Percentiles rank a stretch among this genome's conserved stretches.
Evolutionary conservation across 2,113 vertebrate species (phyloP).

Genomic region (Hyla sarda): DNA sequence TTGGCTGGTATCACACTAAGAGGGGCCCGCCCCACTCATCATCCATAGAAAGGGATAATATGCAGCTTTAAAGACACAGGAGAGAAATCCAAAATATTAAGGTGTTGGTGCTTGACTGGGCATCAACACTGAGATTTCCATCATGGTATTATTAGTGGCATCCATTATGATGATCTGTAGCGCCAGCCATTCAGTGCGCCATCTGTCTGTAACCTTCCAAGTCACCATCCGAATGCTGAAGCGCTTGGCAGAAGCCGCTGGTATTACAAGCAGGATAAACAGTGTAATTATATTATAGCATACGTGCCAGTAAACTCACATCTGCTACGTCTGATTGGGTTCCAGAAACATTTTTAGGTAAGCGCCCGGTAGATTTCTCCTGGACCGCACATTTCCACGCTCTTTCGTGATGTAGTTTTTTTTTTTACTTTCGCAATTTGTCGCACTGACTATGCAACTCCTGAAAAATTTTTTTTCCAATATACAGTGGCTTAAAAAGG

Average conservation of each 20-base stretch:
- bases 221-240: not conserved
- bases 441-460: too few species aligned
- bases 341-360: not conserved
- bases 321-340: not conserved
- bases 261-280: not conserved
- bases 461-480: too few species aligned
- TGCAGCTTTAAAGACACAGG: too few species aligned
- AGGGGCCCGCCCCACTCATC: too few species aligned
- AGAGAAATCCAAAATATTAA: too few species aligned
- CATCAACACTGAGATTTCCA: not conserved
- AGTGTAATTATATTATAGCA: not conserved
- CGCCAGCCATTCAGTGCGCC: not conserved
- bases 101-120: not conserved
- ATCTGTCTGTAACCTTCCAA: not conserved
- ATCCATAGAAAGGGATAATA: too few species aligned
- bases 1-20: not conserved
- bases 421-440: too few species aligned
- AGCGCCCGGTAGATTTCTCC: not conserved
- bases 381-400: too few species aligned
- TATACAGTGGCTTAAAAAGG: too few species aligned
- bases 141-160: not conserved
- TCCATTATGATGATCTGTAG: not conserved
- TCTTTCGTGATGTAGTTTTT: too few species aligned
- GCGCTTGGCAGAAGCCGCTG: not conserved
- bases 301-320: not conserved